These are phyloP conservation scores for Taurulus bubalis DNA, from an alignment of 2,113 vertebrate species.

Conservation along the genomic window DNA sequence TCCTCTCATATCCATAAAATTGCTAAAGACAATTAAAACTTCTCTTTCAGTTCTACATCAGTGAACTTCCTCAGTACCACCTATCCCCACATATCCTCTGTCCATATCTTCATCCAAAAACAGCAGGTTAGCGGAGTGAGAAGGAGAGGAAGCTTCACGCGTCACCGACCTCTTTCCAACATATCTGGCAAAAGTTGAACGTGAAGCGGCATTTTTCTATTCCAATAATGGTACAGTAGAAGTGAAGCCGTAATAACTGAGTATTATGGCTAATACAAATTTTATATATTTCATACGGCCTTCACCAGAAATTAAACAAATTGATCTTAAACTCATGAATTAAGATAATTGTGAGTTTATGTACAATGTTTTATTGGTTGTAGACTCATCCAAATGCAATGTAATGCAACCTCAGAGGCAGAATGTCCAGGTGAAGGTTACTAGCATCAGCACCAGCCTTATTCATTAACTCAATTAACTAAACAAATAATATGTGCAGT, in stretches of 20 bases:
- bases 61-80: conserved; percentile 11
- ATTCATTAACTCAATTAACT: neutral
- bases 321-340: neutral
- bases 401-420: conserved; percentile 3
- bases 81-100: conserved; percentile 17
- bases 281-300: neutral
- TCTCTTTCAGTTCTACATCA: conserved; percentile 34
- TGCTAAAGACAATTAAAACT: conserved; percentile 37
- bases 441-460: neutral
- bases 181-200: conserved; percentile 27
- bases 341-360: neutral
- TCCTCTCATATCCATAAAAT: neutral
- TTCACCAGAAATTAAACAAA: neutral
- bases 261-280: neutral
- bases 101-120: conserved; percentile 33
- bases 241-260: conserved; percentile 10
- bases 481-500: neutral
- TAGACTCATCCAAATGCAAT: conserved; percentile 3
- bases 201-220: conserved; percentile 13
- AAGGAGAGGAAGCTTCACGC: conserved; percentile 28
- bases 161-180: conserved; percentile 41
- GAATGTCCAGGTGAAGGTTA: neutral
- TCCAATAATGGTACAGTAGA: conserved; percentile 10
- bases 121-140: conserved; percentile 30
- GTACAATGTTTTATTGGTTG: conserved; percentile 1